A percentile compares a stretch with the other conserved stretches of the same genome.
phyloP scores from a whole-genome alignment of 2,888 invertebrate genomes.

The Caenorhabditis sp. region DNA sequence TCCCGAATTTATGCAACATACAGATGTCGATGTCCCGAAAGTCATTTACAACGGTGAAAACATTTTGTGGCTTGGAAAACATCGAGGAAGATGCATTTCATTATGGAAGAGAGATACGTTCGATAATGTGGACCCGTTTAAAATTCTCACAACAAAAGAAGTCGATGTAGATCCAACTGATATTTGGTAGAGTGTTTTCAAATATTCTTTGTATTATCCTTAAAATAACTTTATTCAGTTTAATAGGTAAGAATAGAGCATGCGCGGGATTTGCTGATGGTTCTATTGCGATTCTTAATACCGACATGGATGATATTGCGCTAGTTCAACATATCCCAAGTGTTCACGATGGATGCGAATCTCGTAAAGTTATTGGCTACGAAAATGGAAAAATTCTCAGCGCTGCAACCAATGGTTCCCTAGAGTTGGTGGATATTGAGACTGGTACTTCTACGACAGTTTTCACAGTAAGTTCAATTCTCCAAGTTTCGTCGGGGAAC shows the following conservation, averaged over 20 bases:
- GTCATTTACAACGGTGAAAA: constrained; percentile 12
- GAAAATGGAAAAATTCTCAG: constrained; percentile 16
- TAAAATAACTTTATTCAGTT: constrained; percentile 17
- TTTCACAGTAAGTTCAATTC: constrained; percentile 5
- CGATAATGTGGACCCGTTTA: constrained; percentile 25
- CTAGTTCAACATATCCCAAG: constrained; percentile 18
- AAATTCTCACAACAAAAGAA: constrained; percentile 18
- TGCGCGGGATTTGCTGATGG: constrained; percentile 32
- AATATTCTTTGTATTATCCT: too few relatives aligned
- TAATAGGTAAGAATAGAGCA: constrained; percentile 10
- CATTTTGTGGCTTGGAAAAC: constrained; percentile 27
- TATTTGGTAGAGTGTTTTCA: too few relatives aligned
- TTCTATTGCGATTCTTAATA: constrained; percentile 27
- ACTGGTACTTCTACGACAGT: constrained; percentile 19
- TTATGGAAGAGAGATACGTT: constrained; percentile 19
- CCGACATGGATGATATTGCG: constrained; percentile 19
- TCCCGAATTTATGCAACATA: constrained; percentile 30
- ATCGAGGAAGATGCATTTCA: constrained; percentile 21
- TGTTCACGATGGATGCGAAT: constrained; percentile 25
- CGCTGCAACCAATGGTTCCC: constrained; percentile 21
- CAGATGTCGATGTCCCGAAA: constrained; percentile 32
- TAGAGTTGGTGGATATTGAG: constrained; percentile 22
- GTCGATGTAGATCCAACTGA: constrained; percentile 33
- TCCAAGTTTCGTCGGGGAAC: too few relatives aligned
- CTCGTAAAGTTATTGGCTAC: constrained; percentile 10